These are phyloP conservation scores for Perithous albicinctus DNA, from an alignment of 2,888 invertebrate genomes.

Conservation along the genomic window DNA sequence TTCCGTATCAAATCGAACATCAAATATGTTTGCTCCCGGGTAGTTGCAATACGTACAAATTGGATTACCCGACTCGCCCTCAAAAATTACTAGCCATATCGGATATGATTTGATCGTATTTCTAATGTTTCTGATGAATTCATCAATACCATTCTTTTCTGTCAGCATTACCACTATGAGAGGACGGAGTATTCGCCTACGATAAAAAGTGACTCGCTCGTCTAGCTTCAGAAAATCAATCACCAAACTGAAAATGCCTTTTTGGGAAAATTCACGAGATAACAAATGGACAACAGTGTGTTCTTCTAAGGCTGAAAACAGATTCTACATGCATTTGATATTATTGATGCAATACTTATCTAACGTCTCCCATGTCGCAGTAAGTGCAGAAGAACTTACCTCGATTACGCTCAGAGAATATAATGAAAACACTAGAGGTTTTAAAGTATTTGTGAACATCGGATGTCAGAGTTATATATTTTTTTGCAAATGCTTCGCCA, in stretches of 20 bases:
- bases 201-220: constrained; percentile 41
- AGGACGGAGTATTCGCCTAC: constrained; percentile 63
- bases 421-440: constrained; percentile 69
- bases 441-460: constrained; percentile 68
- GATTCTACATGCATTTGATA: too few relatives aligned
- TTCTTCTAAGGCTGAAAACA: constrained; percentile 35
- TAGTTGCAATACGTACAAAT: constrained; percentile 62
- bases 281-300: constrained; percentile 60
- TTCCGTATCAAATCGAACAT: constrained; percentile 72
- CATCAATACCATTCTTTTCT: constrained; percentile 54
- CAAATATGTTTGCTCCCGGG: constrained; percentile 71
- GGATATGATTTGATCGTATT: constrained; percentile 67
- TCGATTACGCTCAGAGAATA: constrained; percentile 36
- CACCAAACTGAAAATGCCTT: constrained; percentile 56
- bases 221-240: constrained; percentile 56
- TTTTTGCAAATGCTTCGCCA: neutral
- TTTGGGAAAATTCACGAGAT: constrained; percentile 66
- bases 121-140: constrained; percentile 66
- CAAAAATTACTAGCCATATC: constrained; percentile 76
- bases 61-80: constrained; percentile 44
- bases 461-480: constrained; percentile 4
- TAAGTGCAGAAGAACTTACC: neutral
- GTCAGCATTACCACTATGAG: constrained; percentile 73
- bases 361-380: too few relatives aligned
- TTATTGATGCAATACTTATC: too few relatives aligned